Evolutionary conservation across 2,888 invertebrate species (phyloP).

Genomic region (Limnephilus auricula): DNA sequence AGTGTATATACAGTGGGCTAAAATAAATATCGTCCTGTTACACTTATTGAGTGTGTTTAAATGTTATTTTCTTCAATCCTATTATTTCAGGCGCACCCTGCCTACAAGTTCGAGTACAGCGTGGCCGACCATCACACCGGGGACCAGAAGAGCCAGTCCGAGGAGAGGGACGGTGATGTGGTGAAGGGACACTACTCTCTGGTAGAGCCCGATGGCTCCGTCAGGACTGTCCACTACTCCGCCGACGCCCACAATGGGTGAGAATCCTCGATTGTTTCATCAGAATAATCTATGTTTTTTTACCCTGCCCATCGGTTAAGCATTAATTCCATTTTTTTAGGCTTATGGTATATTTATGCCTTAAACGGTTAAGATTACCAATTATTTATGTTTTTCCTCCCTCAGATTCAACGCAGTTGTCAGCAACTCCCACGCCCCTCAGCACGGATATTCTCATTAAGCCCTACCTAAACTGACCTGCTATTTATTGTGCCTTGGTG

Average conservation of each 20-base stretch:
- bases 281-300: too few relatives aligned
- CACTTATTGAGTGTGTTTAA: neutral
- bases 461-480: neutral
- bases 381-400: neutral
- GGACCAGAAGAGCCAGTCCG: slow-evolving; percentile 63
- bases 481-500: neutral
- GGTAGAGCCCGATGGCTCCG: slow-evolving; percentile 64
- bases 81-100: slow-evolving; percentile 59
- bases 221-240: slow-evolving; percentile 64
- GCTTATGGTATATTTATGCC: too few relatives aligned
- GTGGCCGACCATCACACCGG: slow-evolving; percentile 64
- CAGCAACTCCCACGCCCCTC: slow-evolving; percentile 46
- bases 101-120: slow-evolving; percentile 64
- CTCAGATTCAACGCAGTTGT: slow-evolving; percentile 52
- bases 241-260: slow-evolving; percentile 65
- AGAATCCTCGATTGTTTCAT: slow-evolving; percentile 30
- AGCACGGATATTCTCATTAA: slow-evolving; percentile 32
- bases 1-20: neutral
- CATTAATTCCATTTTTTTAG: too few relatives aligned
- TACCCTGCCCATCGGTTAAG: too few relatives aligned
- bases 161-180: slow-evolving; percentile 63
- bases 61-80: neutral
- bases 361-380: too few relatives aligned
- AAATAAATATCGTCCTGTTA: neutral
- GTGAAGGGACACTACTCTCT: slow-evolving; percentile 65